phyloP scores from a whole-genome alignment of 2,888 invertebrate genomes.

The Heliconius ismenius region DNA sequence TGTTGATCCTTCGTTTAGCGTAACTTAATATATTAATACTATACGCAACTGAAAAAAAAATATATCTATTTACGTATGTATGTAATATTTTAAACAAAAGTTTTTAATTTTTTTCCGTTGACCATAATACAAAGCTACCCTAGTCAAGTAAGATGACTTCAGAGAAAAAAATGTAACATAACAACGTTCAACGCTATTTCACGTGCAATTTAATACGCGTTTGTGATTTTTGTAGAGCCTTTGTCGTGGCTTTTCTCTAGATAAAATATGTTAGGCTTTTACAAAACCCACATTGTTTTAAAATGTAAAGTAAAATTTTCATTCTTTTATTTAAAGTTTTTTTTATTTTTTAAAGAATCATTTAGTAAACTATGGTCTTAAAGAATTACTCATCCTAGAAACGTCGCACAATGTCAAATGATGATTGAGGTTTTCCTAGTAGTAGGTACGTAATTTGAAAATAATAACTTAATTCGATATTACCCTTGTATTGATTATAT shows the following conservation, averaged over 20 bases:
- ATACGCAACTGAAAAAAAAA: background rate
- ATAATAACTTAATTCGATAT: constrained; percentile 7
- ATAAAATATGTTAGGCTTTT: constrained; percentile 14
- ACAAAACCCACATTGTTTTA: background rate
- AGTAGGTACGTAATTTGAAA: constrained; percentile 1
- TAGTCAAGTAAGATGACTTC: background rate
- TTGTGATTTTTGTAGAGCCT: constrained; percentile 20
- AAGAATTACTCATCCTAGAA: background rate
- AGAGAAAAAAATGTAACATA: background rate
- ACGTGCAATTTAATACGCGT: constrained; percentile 16
- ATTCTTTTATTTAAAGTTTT: background rate
- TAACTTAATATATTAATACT: background rate
- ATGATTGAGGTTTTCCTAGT: constrained; percentile 2
- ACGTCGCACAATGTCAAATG: background rate
- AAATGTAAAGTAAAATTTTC: background rate
- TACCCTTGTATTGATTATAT: background rate
- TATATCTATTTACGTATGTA: background rate
- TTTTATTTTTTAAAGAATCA: background rate
- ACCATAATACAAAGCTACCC: background rate
- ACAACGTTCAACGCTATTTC: constrained; percentile 15
- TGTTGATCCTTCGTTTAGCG: too few relatives aligned
- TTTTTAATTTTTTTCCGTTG: background rate
- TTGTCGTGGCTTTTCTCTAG: constrained; percentile 6
- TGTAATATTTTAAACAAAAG: too few relatives aligned
- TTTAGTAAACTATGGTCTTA: background rate